Evolutionary conservation across 2,797 vertebrate species (phyloP).

Genomic region (Pagetopsis macropterus): DNA sequence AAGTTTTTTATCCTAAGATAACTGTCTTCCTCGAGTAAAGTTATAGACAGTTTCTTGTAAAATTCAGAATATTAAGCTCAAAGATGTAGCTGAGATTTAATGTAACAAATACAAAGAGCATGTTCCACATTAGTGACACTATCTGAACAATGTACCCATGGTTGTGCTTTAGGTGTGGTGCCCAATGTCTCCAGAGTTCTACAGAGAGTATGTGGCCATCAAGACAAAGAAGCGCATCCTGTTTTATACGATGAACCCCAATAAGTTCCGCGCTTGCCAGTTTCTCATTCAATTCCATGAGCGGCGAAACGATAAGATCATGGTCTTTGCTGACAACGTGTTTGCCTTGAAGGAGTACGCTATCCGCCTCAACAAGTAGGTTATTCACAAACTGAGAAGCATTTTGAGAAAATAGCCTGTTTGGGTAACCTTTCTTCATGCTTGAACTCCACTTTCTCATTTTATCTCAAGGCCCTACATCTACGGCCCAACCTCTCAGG

Average conservation of each 20-base stretch:
- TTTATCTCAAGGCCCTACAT: constrained; percentile 89
- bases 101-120: background rate
- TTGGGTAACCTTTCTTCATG: background rate
- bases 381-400: background rate
- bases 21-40: too few species aligned
- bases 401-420: background rate
- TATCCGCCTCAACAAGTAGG: constrained; percentile 94
- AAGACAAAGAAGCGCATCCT: constrained; percentile 97
- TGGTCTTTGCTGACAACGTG: constrained; percentile 98
- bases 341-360: constrained; percentile 98
- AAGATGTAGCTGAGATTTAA: background rate
- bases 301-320: constrained; percentile 98
- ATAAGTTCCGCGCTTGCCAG: constrained; percentile 98
- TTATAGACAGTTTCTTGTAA: too few species aligned
- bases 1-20: too few species aligned
- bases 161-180: constrained; percentile 92
- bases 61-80: too few species aligned
- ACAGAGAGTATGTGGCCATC: constrained; percentile 96
- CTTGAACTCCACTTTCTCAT: constrained; percentile 9
- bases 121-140: background rate
- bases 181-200: constrained; percentile 99
- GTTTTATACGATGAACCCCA: constrained; percentile 98
- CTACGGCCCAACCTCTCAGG: constrained; percentile 97
- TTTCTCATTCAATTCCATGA: constrained; percentile 98
- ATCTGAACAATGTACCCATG: background rate